Evolutionary conservation across 1,140 invertebrate species (phyloP), one percentile per base, ranked within the genome.

Genomic region (Goniozus legneri): DNA sequence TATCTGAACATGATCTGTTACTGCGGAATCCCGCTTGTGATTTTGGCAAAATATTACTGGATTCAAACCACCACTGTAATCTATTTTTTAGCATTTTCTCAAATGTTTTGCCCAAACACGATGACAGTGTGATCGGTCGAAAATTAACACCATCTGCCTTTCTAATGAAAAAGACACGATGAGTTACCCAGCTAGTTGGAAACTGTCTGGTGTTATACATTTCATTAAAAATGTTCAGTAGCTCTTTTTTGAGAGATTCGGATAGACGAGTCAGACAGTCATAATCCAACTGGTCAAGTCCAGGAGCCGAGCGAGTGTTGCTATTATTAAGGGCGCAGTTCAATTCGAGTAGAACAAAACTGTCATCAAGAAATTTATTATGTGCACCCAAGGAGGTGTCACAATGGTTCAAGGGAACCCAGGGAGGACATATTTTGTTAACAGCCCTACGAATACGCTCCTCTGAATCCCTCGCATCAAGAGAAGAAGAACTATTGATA

Each of bases 61-160:
- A 43, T 30, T 59, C 43, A 4, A 38, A 15, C 35, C 47, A 59
- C 47, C 45, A 58, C 16, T 44, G 14, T 3, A 65, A 6, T n/a
- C 58, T 15, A 8, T 44, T 48, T 3, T 58, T 51, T n/a, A 50
- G 3, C 16, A 54, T 32, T 35, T 21, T 38, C 35, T 54, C 46
- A 35, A 50, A 32, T 3, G 42, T 30, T 32, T 56, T 56, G 14
- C 36, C 34, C 1, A 56, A 6, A 13, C 49, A 52, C 3, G 50
- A 44, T n/a, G 53, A 38, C 8, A 55, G 24, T 3, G 52, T 50
- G 13, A 62, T 60, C 0, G 61, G 61, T 16, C 56, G n/a, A n/a
- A n/a, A n/a, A n/a, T n/a, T n/a, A n/a, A n/a, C n/a, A n/a, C n/a
- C n/a, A n/a, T n/a, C n/a, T n/a, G n/a, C n/a, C n/a, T n/a, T n/a